Percentiles rank a stretch among this genome's conserved stretches.
These are phyloP conservation scores for Prunella strophiata DNA, from an alignment of 2,797 vertebrate species.

Conservation along the genomic window DNA sequence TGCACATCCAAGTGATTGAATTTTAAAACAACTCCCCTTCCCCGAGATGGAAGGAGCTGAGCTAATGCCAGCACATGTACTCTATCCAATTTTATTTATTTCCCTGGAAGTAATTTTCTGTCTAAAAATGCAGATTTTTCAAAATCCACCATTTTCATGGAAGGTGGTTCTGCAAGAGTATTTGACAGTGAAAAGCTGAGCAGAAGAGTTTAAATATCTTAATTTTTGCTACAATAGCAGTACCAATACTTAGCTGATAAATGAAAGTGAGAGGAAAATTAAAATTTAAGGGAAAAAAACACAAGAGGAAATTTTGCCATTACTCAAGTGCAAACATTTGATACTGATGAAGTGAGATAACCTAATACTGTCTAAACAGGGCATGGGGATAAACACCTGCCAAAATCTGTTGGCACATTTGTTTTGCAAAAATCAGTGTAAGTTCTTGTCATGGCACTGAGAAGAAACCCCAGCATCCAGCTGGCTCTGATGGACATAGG, in stretches of 20 bases:
- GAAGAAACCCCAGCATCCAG: background rate
- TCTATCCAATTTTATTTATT: conserved; percentile 2
- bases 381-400: background rate
- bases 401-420: background rate
- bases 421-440: background rate
- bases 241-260: background rate
- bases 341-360: background rate
- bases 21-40: background rate
- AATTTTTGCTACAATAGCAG: background rate
- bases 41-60: background rate
- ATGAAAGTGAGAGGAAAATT: background rate
- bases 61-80: background rate
- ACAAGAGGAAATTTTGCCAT: background rate
- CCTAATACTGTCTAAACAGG: background rate
- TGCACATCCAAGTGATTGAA: background rate
- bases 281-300: background rate
- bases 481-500: background rate
- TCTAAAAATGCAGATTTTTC: background rate
- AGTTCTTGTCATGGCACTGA: background rate
- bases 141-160: background rate
- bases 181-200: background rate
- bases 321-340: background rate
- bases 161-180: background rate
- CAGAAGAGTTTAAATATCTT: background rate
- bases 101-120: conserved; percentile 7